Base-by-base conservation (phyloP, 2,113 vertebrate genomes). In the Circaetus cinerascens region DNA sequence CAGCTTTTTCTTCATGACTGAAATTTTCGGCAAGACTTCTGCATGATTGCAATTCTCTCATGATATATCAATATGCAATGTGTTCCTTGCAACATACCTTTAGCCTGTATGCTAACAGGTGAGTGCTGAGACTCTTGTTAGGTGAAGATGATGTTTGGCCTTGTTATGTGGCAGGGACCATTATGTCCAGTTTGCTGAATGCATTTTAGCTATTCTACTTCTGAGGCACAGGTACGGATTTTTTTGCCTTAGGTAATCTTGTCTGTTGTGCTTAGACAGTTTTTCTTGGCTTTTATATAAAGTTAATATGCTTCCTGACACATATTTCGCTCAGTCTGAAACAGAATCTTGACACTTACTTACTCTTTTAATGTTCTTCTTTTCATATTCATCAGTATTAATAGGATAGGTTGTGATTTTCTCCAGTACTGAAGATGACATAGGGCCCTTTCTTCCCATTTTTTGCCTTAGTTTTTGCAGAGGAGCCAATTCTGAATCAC, bases 1-100 rank as follows among this genome's bases (percentile, higher is more conserved):
- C 10, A 48, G 11, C 3, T 32, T 5, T 46, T 78, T 78, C 36
- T 51, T 68, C 5, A 18, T 66, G 40, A 60, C 26, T 82, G 40
- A 66, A 69, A 34, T 51, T 94, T 86, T 86, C 63, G 69, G 8
- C 7, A 29, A 73, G 13, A 6, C 14, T 64, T 60, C 41, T 48
- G 20, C 13, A 40, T 36, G 34, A n/a, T 8, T 69, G 34, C 26
- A 73, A 3, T 41, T 91, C 13, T 75, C 5, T 64, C 23, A 23
- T 2, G 1, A 25, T 26, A 6, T 8, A 41, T 9, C 23, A 40
- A 9, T 14, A 6, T 6, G 6, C 13, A 67, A 1, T 10, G 5
- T 29, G 10, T 45, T 82, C 46, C 11, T 72, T 68, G 43, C 9
- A 86, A 20, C 15, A 23, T 15, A 55, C 15, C 14, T 86, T 83